Percentiles rank a stretch among this genome's conserved stretches.
These are phyloP conservation scores for Xylota segnis DNA, from an alignment of 2,888 invertebrate genomes.

Conservation along the genomic window DNA sequence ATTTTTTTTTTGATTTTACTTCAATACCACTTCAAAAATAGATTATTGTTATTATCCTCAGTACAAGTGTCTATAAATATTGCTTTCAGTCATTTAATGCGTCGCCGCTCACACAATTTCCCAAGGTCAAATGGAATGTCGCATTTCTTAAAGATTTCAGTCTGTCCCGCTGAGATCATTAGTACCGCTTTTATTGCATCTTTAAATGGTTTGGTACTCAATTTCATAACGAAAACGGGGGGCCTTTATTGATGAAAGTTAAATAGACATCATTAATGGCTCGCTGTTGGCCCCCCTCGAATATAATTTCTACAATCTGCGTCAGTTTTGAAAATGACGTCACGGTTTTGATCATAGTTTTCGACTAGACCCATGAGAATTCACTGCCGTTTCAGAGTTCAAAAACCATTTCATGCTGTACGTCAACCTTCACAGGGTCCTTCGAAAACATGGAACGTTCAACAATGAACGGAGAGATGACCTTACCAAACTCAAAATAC, in stretches of 20 bases:
- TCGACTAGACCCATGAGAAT: not conserved
- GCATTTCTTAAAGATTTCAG: constrained; percentile 12
- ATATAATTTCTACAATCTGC: not conserved
- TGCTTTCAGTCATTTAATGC: constrained; percentile 1
- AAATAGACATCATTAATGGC: not conserved
- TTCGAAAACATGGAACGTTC: not conserved
- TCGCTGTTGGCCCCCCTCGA: not conserved
- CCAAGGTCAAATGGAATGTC: constrained; percentile 29
- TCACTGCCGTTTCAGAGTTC: not conserved
- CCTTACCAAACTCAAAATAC: not conserved
- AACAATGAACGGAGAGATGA: not conserved
- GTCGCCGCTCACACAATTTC: constrained; percentile 8
- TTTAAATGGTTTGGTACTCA: not conserved
- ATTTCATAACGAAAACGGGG: not conserved
- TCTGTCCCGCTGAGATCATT: too few species aligned
- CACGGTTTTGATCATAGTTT: not conserved
- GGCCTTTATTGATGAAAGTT: too few species aligned
- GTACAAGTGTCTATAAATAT: not conserved
- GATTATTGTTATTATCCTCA: not conserved
- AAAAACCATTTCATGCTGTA: not conserved
- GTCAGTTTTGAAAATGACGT: constrained; percentile 1
- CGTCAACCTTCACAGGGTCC: not conserved
- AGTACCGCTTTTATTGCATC: not conserved
- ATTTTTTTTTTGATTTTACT: too few species aligned
- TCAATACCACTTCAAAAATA: not conserved